Conservation (phyloP, 2,113 vertebrate species). For the Ophthalmolycus amberensis region DNA sequence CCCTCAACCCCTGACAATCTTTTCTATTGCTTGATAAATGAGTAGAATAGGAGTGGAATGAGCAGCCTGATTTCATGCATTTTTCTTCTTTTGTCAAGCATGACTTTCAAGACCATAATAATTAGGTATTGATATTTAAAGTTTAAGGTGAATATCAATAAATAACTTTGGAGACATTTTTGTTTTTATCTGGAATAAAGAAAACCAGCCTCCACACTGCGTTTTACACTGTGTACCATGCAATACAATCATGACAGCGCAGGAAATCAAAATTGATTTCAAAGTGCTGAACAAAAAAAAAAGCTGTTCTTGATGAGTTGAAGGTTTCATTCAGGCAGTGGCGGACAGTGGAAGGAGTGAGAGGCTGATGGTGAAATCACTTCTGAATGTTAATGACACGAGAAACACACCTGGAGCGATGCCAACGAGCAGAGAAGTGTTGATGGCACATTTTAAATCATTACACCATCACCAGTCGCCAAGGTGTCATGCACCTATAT, state of each 20-base stretch:
- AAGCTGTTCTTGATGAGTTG: neutral
- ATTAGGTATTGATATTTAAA: neutral
- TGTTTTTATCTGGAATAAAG: neutral
- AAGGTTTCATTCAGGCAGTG: neutral
- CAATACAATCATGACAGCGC: neutral
- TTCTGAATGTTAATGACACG: neutral
- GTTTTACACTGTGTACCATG: neutral
- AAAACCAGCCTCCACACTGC: neutral
- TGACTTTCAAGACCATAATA: neutral
- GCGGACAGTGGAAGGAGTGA: neutral
- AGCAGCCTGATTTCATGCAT: neutral
- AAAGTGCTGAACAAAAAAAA: neutral
- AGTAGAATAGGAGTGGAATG: neutral
- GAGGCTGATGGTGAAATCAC: neutral
- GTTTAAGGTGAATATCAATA: conserved; percentile 17
- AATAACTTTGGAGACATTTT: neutral
- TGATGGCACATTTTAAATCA: neutral
- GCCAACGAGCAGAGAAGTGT: neutral
- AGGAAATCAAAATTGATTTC: neutral
- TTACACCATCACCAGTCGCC: neutral
- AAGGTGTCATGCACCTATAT: neutral
- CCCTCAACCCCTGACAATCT: neutral
- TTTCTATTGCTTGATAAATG: neutral
- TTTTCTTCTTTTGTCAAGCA: neutral
- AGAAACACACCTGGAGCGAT: neutral